Base-by-base conservation (phyloP, 2,888 invertebrate species). In the Caradrina kadenii region DNA sequence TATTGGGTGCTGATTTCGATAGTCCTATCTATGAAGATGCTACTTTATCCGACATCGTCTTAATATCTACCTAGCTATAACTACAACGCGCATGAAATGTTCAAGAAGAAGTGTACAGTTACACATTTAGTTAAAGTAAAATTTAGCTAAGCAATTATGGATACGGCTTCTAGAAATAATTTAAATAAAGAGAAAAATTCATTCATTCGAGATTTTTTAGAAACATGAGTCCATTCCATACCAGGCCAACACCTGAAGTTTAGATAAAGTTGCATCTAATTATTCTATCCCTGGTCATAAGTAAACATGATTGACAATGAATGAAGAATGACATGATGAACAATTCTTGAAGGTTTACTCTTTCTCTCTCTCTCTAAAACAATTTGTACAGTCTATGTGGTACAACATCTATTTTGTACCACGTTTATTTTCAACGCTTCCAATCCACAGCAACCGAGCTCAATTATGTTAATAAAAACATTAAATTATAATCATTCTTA, bases 381-480 rank as follows among this genome's bases (percentile, higher is more conserved):
- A 50, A 13, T 39, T 13, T 17, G 2, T 70, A 39, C 8, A 3
- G 5, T 39, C 21, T 45, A 22, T 5, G 35, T 17, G 26, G n/a
- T 2, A 8, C 35, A 35, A 3, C 10, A 10, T 35, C 15, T 49
- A 39, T 10, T 5, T 6, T 13, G 1, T 58, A 19, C 15, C 4
- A 69, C 4, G 2, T 48, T 52, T 48, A 48, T 72, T 50, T 65
- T 31, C 11, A 58, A 65, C 35, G 22, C 6, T 10, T 8, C 19
- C 0, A 1, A 22, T 48, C 39, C 15, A 21, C 10, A 31, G 21
- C 48, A 49, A 22, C 39, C 22, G 17, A 17, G 7, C 39, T 59
- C 22, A 76, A 65, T 61, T 45, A 70, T 62, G 56, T 52, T 61
- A 73, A 63, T 63, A 78, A 76, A 78, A 78, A 60, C 64, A 76